Evolutionary conservation across 2,888 invertebrate genomes (phyloP).

Genomic region (Nesidiocoris tenuis): DNA sequence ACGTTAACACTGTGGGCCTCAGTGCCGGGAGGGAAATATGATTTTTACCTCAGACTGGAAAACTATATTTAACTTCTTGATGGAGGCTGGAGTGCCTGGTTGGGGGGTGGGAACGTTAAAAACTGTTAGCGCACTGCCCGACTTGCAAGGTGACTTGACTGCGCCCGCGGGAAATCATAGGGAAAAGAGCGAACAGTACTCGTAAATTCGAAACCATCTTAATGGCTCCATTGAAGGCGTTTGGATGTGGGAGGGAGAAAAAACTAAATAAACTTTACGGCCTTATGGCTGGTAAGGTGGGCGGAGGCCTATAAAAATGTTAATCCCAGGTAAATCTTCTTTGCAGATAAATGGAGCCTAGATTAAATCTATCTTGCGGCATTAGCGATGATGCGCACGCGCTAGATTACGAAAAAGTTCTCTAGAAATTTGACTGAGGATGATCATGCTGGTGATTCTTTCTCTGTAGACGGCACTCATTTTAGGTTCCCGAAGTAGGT

Average conservation of each 20-base stretch:
- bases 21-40: not conserved
- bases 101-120: not conserved
- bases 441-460: too few relatives aligned
- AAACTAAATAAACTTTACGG: not conserved
- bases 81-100: not conserved
- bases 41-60: not conserved
- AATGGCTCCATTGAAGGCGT: not conserved
- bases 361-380: too few relatives aligned
- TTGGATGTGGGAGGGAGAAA: not conserved
- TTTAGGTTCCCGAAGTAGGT: too few relatives aligned
- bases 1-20: not conserved
- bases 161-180: not conserved
- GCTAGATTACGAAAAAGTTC: too few relatives aligned
- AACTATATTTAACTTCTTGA: not conserved
- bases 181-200: not conserved
- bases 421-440: too few relatives aligned
- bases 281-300: not conserved
- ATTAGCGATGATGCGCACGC: too few relatives aligned
- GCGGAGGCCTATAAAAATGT: too few relatives aligned
- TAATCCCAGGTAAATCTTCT: too few relatives aligned
- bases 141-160: not conserved
- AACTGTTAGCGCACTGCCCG: not conserved
- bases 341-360: too few relatives aligned
- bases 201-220: not conserved
- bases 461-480: too few relatives aligned